These are phyloP conservation scores for Petrocephalus zakoni DNA, from an alignment of 2,113 vertebrate species.

Conservation along the genomic window DNA sequence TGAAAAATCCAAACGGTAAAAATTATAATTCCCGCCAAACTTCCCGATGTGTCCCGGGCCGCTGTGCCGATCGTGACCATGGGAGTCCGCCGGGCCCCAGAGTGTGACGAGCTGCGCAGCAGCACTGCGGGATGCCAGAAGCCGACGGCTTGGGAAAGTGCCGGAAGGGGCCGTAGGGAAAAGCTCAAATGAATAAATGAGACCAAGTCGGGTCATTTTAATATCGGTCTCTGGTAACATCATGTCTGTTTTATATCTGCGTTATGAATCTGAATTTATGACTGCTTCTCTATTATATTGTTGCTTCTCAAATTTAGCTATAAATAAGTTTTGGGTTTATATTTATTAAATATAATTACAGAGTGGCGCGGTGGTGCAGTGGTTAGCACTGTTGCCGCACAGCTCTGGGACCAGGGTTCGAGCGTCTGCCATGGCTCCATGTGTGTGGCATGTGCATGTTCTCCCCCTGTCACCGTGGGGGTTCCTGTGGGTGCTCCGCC, in stretches of 20 bases:
- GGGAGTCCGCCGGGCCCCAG: background rate
- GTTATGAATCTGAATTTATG: background rate
- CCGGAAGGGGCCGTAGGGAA: background rate
- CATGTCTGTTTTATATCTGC: background rate
- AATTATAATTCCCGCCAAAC: constrained; percentile 4
- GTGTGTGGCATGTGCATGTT: background rate
- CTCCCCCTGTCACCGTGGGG: background rate
- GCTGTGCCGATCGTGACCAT: background rate
- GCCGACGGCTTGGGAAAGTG: background rate
- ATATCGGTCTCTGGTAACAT: background rate
- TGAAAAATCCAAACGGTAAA: constrained; percentile 22
- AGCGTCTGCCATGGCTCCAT: background rate
- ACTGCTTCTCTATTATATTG: background rate
- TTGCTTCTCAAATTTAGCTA: background rate
- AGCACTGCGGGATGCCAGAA: background rate
- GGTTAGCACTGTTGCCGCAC: background rate
- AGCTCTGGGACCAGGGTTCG: background rate
- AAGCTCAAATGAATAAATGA: background rate
- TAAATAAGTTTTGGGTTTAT: background rate
- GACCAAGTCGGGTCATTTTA: background rate
- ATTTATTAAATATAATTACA: background rate
- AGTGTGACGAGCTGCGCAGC: no score
- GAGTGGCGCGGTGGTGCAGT: background rate
- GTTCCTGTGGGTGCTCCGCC: background rate
- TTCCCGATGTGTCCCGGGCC: background rate